A percentile compares a stretch with the other conserved stretches of the same genome.
Evolutionary conservation across 2,113 vertebrate species (phyloP).

Genomic region (Herpailurus yagouaroundi): DNA sequence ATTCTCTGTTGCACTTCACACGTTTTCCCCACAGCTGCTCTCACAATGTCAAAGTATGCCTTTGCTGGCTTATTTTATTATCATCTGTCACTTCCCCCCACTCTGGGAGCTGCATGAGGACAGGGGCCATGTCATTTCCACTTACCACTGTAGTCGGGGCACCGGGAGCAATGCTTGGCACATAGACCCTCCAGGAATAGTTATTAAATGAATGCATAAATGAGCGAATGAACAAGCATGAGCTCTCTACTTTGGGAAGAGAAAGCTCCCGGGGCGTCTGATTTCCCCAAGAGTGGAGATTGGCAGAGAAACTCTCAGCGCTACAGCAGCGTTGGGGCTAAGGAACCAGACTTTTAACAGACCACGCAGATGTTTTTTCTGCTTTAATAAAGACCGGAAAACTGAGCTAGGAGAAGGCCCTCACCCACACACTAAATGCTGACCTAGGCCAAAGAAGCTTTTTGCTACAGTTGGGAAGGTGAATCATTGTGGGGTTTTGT

Average conservation of each 20-base stretch:
- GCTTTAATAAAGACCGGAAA: slow-evolving; percentile 22
- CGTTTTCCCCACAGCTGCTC: neutral
- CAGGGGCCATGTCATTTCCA: neutral
- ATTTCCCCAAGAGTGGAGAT: neutral
- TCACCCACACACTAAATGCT: slow-evolving; percentile 30
- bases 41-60: neutral
- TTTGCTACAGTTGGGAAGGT: neutral
- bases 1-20: neutral
- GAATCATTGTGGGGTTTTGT: slow-evolving; percentile 66
- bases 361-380: neutral
- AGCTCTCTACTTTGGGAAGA: neutral
- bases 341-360: neutral
- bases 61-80: neutral
- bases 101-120: neutral
- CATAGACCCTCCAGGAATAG: neutral
- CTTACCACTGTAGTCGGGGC: neutral
- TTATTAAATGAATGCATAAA: neutral
- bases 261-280: neutral
- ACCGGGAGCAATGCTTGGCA: neutral
- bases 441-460: neutral
- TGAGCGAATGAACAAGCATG: neutral
- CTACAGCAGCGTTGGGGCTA: neutral
- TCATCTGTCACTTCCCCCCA: neutral
- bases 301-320: neutral
- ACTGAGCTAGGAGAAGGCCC: neutral